These are phyloP conservation scores for Perognathus longimembris DNA, from an alignment of 2,113 vertebrate genomes.

Conservation along the genomic window DNA sequence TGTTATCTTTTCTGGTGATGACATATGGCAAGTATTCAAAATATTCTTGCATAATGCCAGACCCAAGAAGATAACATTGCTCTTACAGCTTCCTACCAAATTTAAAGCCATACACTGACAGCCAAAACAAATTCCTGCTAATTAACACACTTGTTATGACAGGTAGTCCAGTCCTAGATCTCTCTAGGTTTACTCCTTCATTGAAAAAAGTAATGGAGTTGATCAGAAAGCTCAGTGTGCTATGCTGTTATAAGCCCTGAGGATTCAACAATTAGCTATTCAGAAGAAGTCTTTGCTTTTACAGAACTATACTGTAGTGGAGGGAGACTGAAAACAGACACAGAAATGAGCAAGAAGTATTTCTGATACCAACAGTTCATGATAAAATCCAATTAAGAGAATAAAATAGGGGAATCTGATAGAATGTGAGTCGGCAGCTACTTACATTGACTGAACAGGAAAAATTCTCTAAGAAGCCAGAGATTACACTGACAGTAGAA, in stretches of 20 bases:
- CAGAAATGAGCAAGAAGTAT: background rate
- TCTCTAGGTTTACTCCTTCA: background rate
- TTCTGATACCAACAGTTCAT: background rate
- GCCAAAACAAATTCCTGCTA: slow-evolving; percentile 35
- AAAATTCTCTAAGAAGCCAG: background rate
- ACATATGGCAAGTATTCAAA: background rate
- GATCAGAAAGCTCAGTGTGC: background rate
- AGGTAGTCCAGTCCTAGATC: slow-evolving; percentile 19
- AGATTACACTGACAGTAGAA: background rate
- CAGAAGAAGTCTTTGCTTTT: background rate
- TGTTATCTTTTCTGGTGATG: slow-evolving; percentile 2
- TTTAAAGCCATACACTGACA: background rate
- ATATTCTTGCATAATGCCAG: background rate
- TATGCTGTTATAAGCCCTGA: background rate
- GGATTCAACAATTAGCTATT: background rate
- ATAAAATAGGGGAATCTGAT: background rate
- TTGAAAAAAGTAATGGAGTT: slow-evolving; percentile 15
- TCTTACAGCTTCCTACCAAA: slow-evolving; percentile 34
- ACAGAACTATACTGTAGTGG: background rate
- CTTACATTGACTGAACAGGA: background rate
- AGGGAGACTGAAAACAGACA: background rate
- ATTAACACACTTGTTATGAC: slow-evolving; percentile 29
- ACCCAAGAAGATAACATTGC: background rate
- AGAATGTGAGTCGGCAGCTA: background rate
- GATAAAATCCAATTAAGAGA: background rate